Evolutionary conservation across 2,888 invertebrate species (phyloP), one percentile per base, ranked within the genome.

Genomic region (Eupithecia centaureata): DNA sequence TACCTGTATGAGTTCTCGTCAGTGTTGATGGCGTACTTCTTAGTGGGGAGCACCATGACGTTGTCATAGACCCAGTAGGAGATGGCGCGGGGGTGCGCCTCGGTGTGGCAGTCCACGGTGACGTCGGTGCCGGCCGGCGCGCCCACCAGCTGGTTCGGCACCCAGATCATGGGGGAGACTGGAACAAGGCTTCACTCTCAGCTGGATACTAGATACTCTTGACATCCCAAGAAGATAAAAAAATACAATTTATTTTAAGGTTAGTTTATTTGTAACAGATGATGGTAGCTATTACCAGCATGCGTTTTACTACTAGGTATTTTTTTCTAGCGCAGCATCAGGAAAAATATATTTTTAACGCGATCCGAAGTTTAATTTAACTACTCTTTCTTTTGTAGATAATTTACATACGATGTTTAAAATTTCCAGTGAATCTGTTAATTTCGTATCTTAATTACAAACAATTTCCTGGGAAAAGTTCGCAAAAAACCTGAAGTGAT

Each of bases 141-240:
- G 1, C 98, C 98, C 72, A 98, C 97, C 89, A 98, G 94, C 93
- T 98, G 98, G 94, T 98, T 98, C 65, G 98, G 97, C 75, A 98
- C 97, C 96, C 97, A 98, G 85, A 98, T 97, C 97, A 98, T 97
- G 61, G 98, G 98, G 0, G 97, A 96, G 93, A 98, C 98, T 98
- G 93, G 28, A 57, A 61, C 13, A 67, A 67, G 18, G 32, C 18
- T 28, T 30, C 0, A 59, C 12, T 5, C 27, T 28, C 30, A 28
- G 42, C 7, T 38, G n/a, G 42, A 38, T 5, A n/a, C n/a, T n/a
- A n/a, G n/a, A n/a, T n/a, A n/a, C n/a, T n/a, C n/a, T n/a, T n/a
- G n/a, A n/a, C n/a, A n/a, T n/a, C n/a, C n/a, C n/a, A 13, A 35
- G 15, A 35, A 15, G 13, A 15, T 13, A 1, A 33, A 33, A 13